phyloP scores from a whole-genome alignment of 1,140 invertebrate species.

The Stegodyphus mimosarum region DNA sequence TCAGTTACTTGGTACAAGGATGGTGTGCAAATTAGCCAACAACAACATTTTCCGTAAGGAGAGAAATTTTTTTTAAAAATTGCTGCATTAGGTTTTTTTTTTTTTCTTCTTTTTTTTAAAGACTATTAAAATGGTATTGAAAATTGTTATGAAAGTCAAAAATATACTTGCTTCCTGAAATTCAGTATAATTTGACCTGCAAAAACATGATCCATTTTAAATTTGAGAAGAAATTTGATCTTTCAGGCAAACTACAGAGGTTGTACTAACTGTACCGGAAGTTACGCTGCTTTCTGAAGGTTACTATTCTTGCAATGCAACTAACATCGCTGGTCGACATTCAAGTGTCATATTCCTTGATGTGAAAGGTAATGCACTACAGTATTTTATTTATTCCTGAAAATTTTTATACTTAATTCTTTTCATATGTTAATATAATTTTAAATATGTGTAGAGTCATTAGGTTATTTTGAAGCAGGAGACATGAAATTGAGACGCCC shows the following conservation, averaged over 20 bases:
- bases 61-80: too few relatives aligned
- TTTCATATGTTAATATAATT: too few relatives aligned
- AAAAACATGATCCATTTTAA: background rate
- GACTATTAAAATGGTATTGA: too few relatives aligned
- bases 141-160: too few relatives aligned
- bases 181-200: background rate
- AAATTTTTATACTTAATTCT: too few relatives aligned
- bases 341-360: slow-evolving; percentile 86
- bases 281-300: slow-evolving; percentile 73
- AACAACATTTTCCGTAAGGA: slow-evolving; percentile 59
- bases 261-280: slow-evolving; percentile 68
- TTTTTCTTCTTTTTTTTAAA: too few relatives aligned
- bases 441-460: too few relatives aligned
- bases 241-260: slow-evolving; percentile 70
- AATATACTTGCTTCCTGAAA: too few relatives aligned
- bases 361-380: slow-evolving; percentile 57
- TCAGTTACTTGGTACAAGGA: slow-evolving; percentile 71
- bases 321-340: slow-evolving; percentile 91
- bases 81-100: too few relatives aligned
- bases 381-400: too few relatives aligned
- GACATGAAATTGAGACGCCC: too few relatives aligned
- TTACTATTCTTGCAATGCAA: slow-evolving; percentile 90
- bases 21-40: slow-evolving; percentile 65
- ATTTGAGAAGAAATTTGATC: background rate
- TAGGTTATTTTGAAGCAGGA: too few relatives aligned